Conservation (phyloP, 2,888 invertebrate species). For the Allolobophora icterica region DNA sequence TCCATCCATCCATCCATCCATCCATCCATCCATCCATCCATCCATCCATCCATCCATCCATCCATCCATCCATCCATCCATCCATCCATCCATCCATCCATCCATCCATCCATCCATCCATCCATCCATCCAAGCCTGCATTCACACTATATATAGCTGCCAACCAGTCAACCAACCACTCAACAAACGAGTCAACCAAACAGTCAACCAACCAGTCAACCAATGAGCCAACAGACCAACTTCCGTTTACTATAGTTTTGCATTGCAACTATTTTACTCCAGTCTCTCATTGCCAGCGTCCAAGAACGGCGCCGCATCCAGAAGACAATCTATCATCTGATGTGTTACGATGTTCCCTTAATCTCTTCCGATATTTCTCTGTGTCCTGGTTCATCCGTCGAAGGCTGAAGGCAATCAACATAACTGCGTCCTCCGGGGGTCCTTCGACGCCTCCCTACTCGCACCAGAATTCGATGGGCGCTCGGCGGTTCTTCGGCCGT, state of each 20-base stretch:
- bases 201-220: neutral
- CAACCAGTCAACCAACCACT: neutral
- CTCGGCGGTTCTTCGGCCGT: too few relatives aligned
- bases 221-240: neutral
- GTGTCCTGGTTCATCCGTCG: too few relatives aligned
- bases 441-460: too few relatives aligned
- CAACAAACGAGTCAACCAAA: neutral
- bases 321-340: neutral
- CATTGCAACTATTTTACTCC: neutral
- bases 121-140: neutral
- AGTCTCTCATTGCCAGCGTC: neutral
- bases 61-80: neutral
- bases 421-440: too few relatives aligned
- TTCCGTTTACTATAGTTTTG: neutral
- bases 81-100: too few relatives aligned
- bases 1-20: slow-evolving; percentile 13
- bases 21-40: neutral
- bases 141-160: too few relatives aligned
- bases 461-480: too few relatives aligned
- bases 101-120: too few relatives aligned
- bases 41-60: neutral
- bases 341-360: too few relatives aligned
- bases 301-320: neutral
- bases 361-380: too few relatives aligned
- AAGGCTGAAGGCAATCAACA: too few relatives aligned